A percentile compares a stretch with the other conserved stretches of the same genome.
phyloP scores from a whole-genome alignment of 2,888 invertebrate genomes.

The Epiblema foenella region DNA sequence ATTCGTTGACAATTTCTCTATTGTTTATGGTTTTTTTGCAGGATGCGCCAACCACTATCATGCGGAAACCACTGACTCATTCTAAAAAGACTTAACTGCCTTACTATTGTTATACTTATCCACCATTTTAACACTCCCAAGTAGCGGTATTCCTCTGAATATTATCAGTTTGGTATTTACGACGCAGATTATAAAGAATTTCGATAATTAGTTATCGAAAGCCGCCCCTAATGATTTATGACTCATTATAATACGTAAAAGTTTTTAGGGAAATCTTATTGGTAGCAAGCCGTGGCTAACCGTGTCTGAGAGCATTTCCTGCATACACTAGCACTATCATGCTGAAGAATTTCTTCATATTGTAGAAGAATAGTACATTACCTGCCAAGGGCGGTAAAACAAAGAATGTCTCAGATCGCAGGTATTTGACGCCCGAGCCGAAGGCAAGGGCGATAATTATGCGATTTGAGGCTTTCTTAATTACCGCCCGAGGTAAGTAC shows the following conservation, averaged over 20 bases:
- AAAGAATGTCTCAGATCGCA: too few species aligned
- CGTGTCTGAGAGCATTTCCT: too few species aligned
- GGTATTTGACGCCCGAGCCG: too few species aligned
- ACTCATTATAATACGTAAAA: neutral
- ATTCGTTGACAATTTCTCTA: neutral
- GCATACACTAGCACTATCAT: too few species aligned
- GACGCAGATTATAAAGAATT: constrained; percentile 60
- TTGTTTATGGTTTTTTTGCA: constrained; percentile 42
- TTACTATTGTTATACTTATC: neutral
- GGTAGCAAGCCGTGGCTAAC: neutral
- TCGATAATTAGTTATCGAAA: constrained; percentile 31
- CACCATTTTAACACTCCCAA: neutral
- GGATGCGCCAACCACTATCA: constrained; percentile 71
- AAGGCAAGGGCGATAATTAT: too few species aligned
- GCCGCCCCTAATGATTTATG: constrained; percentile 21
- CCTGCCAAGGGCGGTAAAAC: too few species aligned
- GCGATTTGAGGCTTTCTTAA: too few species aligned
- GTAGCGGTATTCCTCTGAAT: constrained; percentile 66
- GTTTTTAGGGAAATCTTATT: neutral
- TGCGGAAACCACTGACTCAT: constrained; percentile 57
- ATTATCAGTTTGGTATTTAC: constrained; percentile 65
- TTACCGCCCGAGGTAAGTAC: too few species aligned
- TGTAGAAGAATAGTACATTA: too few species aligned
- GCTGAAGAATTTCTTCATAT: too few species aligned
- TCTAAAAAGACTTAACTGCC: neutral